Conservation (phyloP, 2,113 vertebrate genomes). For the Thermophis baileyi region DNA sequence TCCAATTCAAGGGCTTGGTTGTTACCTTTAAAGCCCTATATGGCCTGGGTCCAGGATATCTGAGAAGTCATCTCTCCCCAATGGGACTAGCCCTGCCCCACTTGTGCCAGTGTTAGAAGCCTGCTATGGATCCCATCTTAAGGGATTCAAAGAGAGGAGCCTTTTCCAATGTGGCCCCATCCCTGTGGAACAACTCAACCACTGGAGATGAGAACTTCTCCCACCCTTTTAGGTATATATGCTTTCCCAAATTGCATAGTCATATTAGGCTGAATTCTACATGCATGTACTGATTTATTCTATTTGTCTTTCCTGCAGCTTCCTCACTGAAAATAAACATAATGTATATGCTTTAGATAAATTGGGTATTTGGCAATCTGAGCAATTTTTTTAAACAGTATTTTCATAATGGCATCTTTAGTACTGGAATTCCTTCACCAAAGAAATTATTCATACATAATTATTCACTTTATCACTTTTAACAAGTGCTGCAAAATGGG, state of each 20-base stretch:
- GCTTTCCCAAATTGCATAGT: neutral
- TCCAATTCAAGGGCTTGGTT: too few species aligned
- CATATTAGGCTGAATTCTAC: neutral
- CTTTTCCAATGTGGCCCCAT: neutral
- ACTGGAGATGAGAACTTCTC: neutral
- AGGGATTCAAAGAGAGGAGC: neutral
- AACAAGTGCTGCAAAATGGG: neutral
- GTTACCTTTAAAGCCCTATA: too few species aligned
- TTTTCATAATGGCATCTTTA: neutral
- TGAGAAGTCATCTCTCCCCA: too few species aligned
- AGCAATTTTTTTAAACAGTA: neutral
- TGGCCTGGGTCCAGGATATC: too few species aligned
- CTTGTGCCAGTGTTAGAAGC: neutral
- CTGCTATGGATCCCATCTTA: neutral
- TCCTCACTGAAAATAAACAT: neutral
- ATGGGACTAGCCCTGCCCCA: too few species aligned
- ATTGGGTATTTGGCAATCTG: neutral
- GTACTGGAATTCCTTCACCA: neutral
- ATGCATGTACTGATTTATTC: neutral
- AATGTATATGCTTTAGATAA: neutral
- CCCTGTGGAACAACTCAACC: neutral
- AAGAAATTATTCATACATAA: neutral
- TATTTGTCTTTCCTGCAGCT: neutral
- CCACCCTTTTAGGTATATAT: neutral
- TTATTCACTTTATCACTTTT: neutral